Base-by-base conservation (phyloP, 1,140 invertebrate genomes). In the Plectus sambesii region DNA sequence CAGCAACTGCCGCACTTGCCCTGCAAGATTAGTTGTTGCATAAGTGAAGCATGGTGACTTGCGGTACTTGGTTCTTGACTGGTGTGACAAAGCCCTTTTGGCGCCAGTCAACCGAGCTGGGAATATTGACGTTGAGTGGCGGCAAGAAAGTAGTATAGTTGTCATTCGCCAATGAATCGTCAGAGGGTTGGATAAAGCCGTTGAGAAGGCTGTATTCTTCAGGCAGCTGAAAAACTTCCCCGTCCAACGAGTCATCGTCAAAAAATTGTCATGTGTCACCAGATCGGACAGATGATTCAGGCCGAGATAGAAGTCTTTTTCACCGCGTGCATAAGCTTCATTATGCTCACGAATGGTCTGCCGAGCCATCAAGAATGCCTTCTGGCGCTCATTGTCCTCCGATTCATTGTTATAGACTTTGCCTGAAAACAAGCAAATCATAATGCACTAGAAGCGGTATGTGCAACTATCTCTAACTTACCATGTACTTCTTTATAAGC, bases 1-100 rank as follows among this genome's bases (percentile, higher is more conserved):
- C 87, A 94, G 74, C 87, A 93, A 4, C 85, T 87, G 50, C 88
- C 88, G 73, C 89, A 94, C 65, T 82, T 79, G 33, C 68, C 65
- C 72, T 73, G 42, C 30, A 25, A 48, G 26, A 5, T 51, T 5
- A 1, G 29, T 2, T 33, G 17, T 17, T 6, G 15, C 3, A 52
- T 12, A n/a, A n/a, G n/a, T n/a, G n/a, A n/a, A n/a, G n/a, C n/a
- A n/a, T n/a, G n/a, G n/a, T n/a, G n/a, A 42, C n/a, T n/a, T 40
- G 8, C n/a, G 15, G n/a, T 60, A 82, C 85, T 76, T 96, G 89
- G 75, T 94, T 82, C 73, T 94, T 94, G 30, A 96, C 77, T 1
- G 75, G 76, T 20, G 88, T 96, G 15, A 97, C 87, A 54, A 83
- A 84, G 33, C 87, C 87, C 51, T 82, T 72, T 41, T 76, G 62